These are phyloP conservation scores for Leptinotarsa texana DNA, from an alignment of 1,140 invertebrate genomes.

Conservation along the genomic window DNA sequence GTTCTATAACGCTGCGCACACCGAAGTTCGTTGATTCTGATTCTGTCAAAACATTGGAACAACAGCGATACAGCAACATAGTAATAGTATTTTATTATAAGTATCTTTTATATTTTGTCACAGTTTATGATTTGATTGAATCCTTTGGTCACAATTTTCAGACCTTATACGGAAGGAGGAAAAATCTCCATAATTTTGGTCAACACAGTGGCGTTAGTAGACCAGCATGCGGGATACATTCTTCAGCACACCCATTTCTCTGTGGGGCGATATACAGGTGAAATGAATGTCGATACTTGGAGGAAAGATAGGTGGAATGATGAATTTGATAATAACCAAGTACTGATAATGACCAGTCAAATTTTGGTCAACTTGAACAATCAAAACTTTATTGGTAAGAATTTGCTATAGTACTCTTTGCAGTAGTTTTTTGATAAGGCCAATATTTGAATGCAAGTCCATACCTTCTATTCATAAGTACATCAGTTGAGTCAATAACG, in stretches of 20 bases:
- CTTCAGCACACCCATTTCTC: constrained; percentile 62
- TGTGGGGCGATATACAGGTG: constrained; percentile 61
- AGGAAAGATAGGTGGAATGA: constrained; percentile 64
- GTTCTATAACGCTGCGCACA: too few relatives aligned
- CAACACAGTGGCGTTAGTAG: constrained; percentile 78
- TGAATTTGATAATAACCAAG: constrained; percentile 70
- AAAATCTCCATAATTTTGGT: constrained; percentile 79
- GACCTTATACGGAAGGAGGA: constrained; percentile 65
- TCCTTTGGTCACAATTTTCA: constrained; percentile 41
- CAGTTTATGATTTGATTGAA: too few relatives aligned
- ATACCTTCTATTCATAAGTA: too few relatives aligned
- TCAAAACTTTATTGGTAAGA: constrained; percentile 64
- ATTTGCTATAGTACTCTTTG: too few relatives aligned
- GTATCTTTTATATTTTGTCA: too few relatives aligned
- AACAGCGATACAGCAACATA: too few relatives aligned
- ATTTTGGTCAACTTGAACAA: constrained; percentile 77
- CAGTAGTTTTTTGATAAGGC: too few relatives aligned
- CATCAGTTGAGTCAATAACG: too few relatives aligned
- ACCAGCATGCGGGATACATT: constrained; percentile 75
- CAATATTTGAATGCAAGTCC: too few relatives aligned
- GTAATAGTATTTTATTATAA: too few relatives aligned
- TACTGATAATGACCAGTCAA: constrained; percentile 85
- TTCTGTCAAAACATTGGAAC: too few relatives aligned
- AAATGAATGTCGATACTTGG: constrained; percentile 74
- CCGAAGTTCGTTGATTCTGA: too few relatives aligned